phyloP scores from a whole-genome alignment of 2,113 vertebrate species.

The Cricetomys ansorgei region DNA sequence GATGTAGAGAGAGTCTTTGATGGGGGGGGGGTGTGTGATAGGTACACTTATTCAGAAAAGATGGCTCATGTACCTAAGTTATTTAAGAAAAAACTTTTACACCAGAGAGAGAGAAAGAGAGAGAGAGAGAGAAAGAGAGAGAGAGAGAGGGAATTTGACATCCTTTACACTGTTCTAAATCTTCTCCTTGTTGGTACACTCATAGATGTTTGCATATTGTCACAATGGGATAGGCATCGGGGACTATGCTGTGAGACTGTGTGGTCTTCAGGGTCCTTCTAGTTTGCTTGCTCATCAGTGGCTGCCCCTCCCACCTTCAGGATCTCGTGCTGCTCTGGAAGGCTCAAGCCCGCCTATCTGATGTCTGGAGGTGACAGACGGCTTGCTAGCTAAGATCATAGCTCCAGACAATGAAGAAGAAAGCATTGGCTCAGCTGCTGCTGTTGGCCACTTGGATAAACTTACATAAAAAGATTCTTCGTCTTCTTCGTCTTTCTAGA shows the following conservation, averaged over 20 bases:
- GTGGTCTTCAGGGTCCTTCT: neutral
- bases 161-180: neutral
- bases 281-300: neutral
- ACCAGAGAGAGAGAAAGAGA: too few relatives aligned
- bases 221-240: neutral
- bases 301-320: neutral
- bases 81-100: neutral
- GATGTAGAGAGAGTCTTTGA: neutral
- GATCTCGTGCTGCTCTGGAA: neutral
- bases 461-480: constrained; percentile 9
- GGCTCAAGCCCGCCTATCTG: neutral
- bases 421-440: neutral
- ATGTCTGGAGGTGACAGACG: neutral
- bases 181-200: neutral
- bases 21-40: neutral
- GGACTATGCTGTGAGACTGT: neutral
- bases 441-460: neutral
- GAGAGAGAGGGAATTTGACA: neutral
- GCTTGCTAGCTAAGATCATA: neutral
- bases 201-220: neutral
- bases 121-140: too few relatives aligned
- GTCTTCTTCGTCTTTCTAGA: neutral
- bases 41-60: neutral
- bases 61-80: neutral
- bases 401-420: neutral